These are phyloP conservation scores for Ganaspis sp. DNA, from an alignment of 1,140 invertebrate genomes.

Conservation along the genomic window DNA sequence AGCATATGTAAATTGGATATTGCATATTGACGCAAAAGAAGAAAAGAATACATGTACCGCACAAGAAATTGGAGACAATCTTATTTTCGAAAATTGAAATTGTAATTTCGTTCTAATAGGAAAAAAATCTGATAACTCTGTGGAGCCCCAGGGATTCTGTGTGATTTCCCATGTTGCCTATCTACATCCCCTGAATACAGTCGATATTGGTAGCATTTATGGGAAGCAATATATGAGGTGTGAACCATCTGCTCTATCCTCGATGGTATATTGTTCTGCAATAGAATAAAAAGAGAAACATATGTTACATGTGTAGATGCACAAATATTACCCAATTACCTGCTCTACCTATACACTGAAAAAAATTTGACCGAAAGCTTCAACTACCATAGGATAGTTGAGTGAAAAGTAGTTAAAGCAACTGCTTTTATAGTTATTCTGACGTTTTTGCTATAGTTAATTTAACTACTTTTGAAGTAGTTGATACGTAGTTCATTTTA, in stretches of 20 bases:
- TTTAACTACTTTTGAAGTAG: too few relatives aligned
- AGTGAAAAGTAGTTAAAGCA: too few relatives aligned
- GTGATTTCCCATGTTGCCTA: conserved; percentile 2
- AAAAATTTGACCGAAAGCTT: too few relatives aligned
- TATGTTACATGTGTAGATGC: background rate
- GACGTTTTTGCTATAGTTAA: too few relatives aligned
- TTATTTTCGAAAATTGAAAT: background rate
- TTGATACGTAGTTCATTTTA: too few relatives aligned
- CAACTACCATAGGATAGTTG: too few relatives aligned
- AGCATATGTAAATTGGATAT: too few relatives aligned
- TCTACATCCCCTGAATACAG: background rate
- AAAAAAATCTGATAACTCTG: conserved; percentile 13
- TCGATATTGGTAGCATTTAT: conserved; percentile 17
- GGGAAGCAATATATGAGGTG: conserved; percentile 12
- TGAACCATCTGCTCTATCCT: conserved; percentile 10
- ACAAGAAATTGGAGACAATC: too few relatives aligned
- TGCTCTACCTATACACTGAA: too few relatives aligned
- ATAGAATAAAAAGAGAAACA: conserved; percentile 11
- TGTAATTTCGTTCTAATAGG: background rate
- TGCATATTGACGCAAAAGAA: too few relatives aligned
- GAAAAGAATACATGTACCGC: too few relatives aligned
- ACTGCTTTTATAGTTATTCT: too few relatives aligned
- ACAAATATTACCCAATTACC: background rate
- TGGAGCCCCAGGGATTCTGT: background rate
- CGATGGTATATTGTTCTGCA: conserved; percentile 9